These are phyloP conservation scores for Acrossocheilus fasciatus DNA, from an alignment of 2,797 vertebrate species.

Conservation along the genomic window DNA sequence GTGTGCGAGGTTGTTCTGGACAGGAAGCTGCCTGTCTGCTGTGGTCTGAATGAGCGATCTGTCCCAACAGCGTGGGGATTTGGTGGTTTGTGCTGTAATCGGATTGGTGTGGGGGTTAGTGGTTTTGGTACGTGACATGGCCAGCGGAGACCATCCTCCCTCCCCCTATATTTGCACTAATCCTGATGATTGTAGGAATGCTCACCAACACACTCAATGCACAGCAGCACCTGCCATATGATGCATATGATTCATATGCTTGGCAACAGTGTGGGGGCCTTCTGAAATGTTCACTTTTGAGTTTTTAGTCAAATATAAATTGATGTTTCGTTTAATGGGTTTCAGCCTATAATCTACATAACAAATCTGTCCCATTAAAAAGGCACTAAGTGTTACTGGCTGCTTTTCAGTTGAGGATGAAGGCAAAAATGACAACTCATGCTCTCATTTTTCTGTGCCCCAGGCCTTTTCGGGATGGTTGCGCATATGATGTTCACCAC, in stretches of 20 bases:
- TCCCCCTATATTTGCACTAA: conserved; percentile 14
- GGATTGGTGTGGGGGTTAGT: conserved; percentile 74
- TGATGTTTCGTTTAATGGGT: not conserved
- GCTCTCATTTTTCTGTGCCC: conserved; percentile 24
- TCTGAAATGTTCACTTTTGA: not conserved
- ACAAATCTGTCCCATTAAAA: not conserved
- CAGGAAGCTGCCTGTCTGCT: not conserved
- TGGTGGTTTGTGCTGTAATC: conserved; percentile 77
- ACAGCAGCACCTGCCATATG: conserved; percentile 20
- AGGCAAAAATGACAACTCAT: not conserved
- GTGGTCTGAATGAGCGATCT: conserved; percentile 27
- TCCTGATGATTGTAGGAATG: conserved; percentile 23
- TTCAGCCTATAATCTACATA: not conserved
- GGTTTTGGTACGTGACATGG: conserved; percentile 65
- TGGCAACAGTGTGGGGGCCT: not conserved
- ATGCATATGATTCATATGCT: not conserved
- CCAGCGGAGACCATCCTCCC: conserved; percentile 64
- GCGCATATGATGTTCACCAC: conserved; percentile 90
- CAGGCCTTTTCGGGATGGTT: conserved; percentile 86
- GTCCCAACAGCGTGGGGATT: conserved; percentile 66
- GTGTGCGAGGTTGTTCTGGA: not conserved
- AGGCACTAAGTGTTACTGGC: not conserved
- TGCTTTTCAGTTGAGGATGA: conserved; percentile 4
- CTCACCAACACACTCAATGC: not conserved
- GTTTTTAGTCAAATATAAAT: not conserved